A percentile compares a stretch with the other conserved stretches of the same genome.
phyloP scores from a whole-genome alignment of 2,888 invertebrate species.

The Idaea aversata region DNA sequence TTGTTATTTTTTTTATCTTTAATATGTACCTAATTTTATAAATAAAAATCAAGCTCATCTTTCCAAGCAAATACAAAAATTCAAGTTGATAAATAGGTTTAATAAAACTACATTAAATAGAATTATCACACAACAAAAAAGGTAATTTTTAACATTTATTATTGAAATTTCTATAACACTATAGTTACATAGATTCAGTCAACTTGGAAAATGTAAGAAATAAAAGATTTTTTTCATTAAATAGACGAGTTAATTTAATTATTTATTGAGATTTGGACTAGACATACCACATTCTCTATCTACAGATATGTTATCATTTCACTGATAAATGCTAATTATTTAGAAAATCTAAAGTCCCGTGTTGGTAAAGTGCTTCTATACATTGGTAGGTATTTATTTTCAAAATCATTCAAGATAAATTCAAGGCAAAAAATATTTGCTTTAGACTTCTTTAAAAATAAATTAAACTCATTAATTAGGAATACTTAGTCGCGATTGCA shows the following conservation, averaged over 20 bases:
- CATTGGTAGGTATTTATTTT: slow-evolving; percentile 61
- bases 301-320: slow-evolving; percentile 77
- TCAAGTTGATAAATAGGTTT: slow-evolving; percentile 8
- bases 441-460: too few relatives aligned
- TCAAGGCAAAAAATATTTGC: neutral
- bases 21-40: neutral
- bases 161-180: slow-evolving; percentile 51
- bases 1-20: too few relatives aligned
- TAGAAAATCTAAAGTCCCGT: slow-evolving; percentile 73
- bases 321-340: slow-evolving; percentile 75
- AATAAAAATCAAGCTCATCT: neutral
- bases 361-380: slow-evolving; percentile 65
- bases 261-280: slow-evolving; percentile 78
- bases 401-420: slow-evolving; percentile 47
- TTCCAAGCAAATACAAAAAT: neutral
- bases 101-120: slow-evolving; percentile 57
- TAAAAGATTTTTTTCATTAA: slow-evolving; percentile 54
- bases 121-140: slow-evolving; percentile 34
- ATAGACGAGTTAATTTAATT: slow-evolving; percentile 71
- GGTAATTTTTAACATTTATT: slow-evolving; percentile 29
- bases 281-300: slow-evolving; percentile 78
- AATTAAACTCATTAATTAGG: too few relatives aligned
- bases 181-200: slow-evolving; percentile 70
- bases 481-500: too few relatives aligned
- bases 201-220: slow-evolving; percentile 63